phyloP scores from a whole-genome alignment of 2,888 invertebrate genomes.

The Bellardia pandia region DNA sequence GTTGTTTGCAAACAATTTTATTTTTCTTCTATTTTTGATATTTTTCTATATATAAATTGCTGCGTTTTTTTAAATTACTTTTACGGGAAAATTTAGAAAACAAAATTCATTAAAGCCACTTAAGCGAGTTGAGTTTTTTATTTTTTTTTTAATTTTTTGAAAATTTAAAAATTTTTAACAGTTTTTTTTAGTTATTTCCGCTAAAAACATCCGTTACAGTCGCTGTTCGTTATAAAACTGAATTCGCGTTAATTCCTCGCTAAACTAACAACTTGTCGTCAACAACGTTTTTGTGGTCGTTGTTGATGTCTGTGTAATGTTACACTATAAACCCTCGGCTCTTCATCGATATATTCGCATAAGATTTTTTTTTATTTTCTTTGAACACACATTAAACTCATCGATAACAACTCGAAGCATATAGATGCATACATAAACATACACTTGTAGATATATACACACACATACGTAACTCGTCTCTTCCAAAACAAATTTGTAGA shows the following conservation, averaged over 20 bases:
- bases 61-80: background rate
- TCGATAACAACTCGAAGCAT: conserved; percentile 20
- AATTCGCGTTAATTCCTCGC: conserved; percentile 80
- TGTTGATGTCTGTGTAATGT: conserved; percentile 44
- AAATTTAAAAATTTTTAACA: conserved; percentile 41
- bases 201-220: conserved; percentile 80
- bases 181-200: conserved; percentile 69
- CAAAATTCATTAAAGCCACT: conserved; percentile 21
- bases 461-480: conserved; percentile 26
- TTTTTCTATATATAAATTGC: background rate
- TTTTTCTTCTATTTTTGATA: conserved; percentile 17
- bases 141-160: background rate
- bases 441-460: background rate
- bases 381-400: conserved; percentile 29
- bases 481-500: conserved; percentile 55
- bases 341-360: conserved; percentile 55
- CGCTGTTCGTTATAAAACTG: conserved; percentile 82
- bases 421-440: background rate
- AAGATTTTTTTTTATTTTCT: background rate
- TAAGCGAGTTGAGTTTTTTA: conserved; percentile 3
- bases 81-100: conserved; percentile 6
- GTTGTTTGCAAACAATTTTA: conserved; percentile 29
- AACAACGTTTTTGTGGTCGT: conserved; percentile 28
- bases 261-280: conserved; percentile 76
- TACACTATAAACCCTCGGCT: conserved; percentile 35